A percentile compares a stretch with the other conserved stretches of the same genome.
Evolutionary conservation across 2,113 vertebrate species (phyloP).

Genomic region (Forbesichthys agassizii): DNA sequence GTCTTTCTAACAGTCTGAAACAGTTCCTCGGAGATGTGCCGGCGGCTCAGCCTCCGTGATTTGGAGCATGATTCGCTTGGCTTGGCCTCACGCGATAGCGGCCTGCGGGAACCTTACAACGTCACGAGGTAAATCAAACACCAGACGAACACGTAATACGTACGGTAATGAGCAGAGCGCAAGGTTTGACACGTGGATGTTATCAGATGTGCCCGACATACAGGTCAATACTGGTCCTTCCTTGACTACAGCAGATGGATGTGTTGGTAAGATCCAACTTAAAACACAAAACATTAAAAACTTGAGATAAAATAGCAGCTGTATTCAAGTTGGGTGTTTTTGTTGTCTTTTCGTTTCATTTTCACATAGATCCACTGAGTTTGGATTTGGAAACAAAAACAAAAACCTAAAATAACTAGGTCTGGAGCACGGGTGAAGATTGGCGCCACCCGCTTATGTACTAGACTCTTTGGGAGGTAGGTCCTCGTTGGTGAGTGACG

Average conservation of each 20-base stretch:
- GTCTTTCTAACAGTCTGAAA: constrained; percentile 72
- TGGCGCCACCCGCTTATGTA: constrained; percentile 79
- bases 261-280: constrained; percentile 58
- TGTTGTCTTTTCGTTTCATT: constrained; percentile 51
- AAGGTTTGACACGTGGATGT: constrained; percentile 64
- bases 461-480: constrained; percentile 99
- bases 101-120: constrained; percentile 35
- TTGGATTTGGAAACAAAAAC: constrained; percentile 19
- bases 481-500: constrained; percentile 95
- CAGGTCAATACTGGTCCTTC: constrained; percentile 66
- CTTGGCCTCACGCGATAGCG: constrained; percentile 65
- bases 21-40: constrained; percentile 68
- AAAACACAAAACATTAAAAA: constrained; percentile 46
- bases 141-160: constrained; percentile 51
- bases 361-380: constrained; percentile 66
- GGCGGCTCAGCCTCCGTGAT: constrained; percentile 40
- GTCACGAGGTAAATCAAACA: constrained; percentile 63
- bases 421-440: constrained; percentile 51
- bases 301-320: constrained; percentile 70
- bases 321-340: constrained; percentile 62
- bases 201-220: constrained; percentile 58
- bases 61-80: constrained; percentile 53
- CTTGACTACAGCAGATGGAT: constrained; percentile 71
- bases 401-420: constrained; percentile 39
- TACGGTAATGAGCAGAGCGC: constrained; percentile 65